Evolutionary conservation across 2,888 invertebrate species (phyloP), one percentile per base, ranked within the genome.

Genomic region (Leptothorax acervorum): DNA sequence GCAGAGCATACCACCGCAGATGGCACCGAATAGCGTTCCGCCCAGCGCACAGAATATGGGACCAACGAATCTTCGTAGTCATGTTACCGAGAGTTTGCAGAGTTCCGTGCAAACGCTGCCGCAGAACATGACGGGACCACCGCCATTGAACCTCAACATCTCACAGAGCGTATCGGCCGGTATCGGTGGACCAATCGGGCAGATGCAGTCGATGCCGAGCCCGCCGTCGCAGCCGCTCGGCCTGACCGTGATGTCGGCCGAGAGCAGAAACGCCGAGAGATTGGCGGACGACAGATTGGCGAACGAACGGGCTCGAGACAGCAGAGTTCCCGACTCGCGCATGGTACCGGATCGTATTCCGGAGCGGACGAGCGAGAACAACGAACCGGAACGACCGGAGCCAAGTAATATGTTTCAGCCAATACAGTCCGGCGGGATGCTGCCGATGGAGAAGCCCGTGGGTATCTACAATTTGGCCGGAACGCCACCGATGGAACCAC

Each of bases 401-500:
- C 92, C 92, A 0, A 85, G 91, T 0, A 94, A 93, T 88, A 83
- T 95, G 57, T 95, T 95, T 81, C 95, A 95, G 71, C 93, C 94
- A 0, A 94, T 94, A 73, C 94, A 94, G 71, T 87, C 92, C 39
- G 85, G 90, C n/a, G 90, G 91, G n/a, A 91, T 94, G 45, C 73
- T 93, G n/a, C 79, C 89, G 28, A 88, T 89, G 82, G 94, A 94
- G 3, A 93, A 94, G 35, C 90, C 92, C 5, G 74, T 90, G 1
- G 82, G 87, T 6, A 87, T 93, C 51, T 95, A 95, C 74, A 93
- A 91, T 86, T 83, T 94, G 28, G 92, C 94, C 3, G 89, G 92
- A 0, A 95, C 95, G 1, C 95, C 95, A 12, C 95, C 95, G 0
- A 93, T 95, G 93, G 97, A 97, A 91, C 97, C 97, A 9, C 97